A percentile compares a stretch with the other conserved stretches of the same genome.
phyloP scores from a whole-genome alignment of 2,888 invertebrate genomes.

The Ophion ventricosus region DNA sequence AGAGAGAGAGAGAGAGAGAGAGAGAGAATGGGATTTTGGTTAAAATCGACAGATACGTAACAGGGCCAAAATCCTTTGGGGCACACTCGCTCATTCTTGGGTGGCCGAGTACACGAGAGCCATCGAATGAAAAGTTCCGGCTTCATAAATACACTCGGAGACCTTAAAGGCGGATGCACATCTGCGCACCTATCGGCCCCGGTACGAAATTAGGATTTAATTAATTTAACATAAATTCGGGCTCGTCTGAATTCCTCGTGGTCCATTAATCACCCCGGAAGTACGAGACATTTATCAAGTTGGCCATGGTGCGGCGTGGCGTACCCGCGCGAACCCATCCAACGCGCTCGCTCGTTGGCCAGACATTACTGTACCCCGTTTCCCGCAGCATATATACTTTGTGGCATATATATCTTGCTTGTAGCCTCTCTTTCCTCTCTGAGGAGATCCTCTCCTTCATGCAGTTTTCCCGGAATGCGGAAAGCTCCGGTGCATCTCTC shows the following conservation, averaged over 20 bases:
- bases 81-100: neutral
- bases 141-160: conserved; percentile 36
- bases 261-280: conserved; percentile 72
- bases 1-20: conserved; percentile 59
- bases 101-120: conserved; percentile 41
- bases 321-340: conserved; percentile 41
- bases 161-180: conserved; percentile 32
- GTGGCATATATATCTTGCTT: conserved; percentile 35
- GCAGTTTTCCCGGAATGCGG: conserved; percentile 64
- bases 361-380: conserved; percentile 45
- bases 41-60: conserved; percentile 59
- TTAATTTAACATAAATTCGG: conserved; percentile 72
- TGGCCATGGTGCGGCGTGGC: conserved; percentile 51
- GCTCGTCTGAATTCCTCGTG: conserved; percentile 68
- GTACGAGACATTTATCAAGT: conserved; percentile 73
- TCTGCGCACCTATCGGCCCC: conserved; percentile 56
- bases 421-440: conserved; percentile 39
- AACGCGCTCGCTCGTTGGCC: conserved; percentile 18
- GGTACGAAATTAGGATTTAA: conserved; percentile 68
- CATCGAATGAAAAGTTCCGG: conserved; percentile 46
- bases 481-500: conserved; percentile 32
- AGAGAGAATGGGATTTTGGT: neutral
- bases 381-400: conserved; percentile 33
- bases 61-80: conserved; percentile 63
- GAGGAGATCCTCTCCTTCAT: conserved; percentile 51